These are phyloP conservation scores for Melinaea marsaeus DNA, from an alignment of 2,888 invertebrate genomes.

Conservation along the genomic window DNA sequence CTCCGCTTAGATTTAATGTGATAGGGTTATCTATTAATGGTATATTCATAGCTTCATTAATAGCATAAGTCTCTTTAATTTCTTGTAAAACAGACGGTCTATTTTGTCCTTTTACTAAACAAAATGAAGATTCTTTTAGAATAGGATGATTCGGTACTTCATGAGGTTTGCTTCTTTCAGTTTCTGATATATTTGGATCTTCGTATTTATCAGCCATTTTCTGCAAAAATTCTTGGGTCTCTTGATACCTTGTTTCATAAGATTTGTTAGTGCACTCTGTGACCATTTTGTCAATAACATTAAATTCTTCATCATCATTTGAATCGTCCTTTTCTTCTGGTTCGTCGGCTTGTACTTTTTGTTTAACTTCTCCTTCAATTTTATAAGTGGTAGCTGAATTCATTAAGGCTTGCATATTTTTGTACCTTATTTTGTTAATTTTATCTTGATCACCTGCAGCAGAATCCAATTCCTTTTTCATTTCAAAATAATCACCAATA, in stretches of 20 bases:
- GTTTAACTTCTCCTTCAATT: conserved; percentile 17
- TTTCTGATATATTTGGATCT: conserved; percentile 36
- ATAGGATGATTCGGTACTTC: conserved; percentile 43
- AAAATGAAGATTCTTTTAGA: conserved; percentile 56
- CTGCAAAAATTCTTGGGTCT: conserved; percentile 64
- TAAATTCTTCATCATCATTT: conserved; percentile 52
- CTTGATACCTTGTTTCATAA: conserved; percentile 64
- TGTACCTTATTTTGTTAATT: conserved; percentile 56
- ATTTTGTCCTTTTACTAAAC: conserved; percentile 47
- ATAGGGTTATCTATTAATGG: conserved; percentile 54
- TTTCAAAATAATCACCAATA: conserved; percentile 40
- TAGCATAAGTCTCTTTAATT: conserved; percentile 56
- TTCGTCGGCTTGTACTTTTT: conserved; percentile 23
- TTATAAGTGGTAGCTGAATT: conserved; percentile 44
- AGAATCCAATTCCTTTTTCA: conserved; percentile 51
- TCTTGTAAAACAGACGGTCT: conserved; percentile 51
- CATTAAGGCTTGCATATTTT: conserved; percentile 59
- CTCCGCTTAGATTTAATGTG: conserved; percentile 42
- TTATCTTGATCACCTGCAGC: conserved; percentile 50
- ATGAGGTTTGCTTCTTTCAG: conserved; percentile 21
- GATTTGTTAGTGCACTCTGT: conserved; percentile 64
- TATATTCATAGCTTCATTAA: conserved; percentile 62
- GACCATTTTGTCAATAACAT: conserved; percentile 63
- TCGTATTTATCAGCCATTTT: conserved; percentile 62
- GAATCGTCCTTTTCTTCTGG: conserved; percentile 30